Conservation (phyloP, 2,797 vertebrate genomes). For the Florisuga fusca region DNA sequence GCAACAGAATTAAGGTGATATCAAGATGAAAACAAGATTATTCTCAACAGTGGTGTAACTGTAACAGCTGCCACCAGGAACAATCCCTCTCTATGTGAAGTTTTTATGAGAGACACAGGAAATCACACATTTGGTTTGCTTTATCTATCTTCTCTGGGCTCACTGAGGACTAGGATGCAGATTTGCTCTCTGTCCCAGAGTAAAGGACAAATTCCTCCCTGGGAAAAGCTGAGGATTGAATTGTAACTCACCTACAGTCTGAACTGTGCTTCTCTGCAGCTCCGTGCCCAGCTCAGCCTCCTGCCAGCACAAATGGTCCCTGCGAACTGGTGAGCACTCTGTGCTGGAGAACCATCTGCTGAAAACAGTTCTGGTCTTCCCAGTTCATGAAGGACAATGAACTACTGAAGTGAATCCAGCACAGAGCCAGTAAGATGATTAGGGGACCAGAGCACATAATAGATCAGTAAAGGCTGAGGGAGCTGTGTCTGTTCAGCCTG, state of each 20-base stretch:
- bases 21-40: not conserved
- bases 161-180: not conserved
- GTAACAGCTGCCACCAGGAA: not conserved
- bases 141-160: not conserved
- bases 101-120: not conserved
- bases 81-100: not conserved
- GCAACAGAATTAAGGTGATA: not conserved
- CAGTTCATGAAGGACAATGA: too few species aligned
- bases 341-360: accelerated
- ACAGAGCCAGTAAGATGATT: too few species aligned
- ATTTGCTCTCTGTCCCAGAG: not conserved
- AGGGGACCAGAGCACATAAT: too few species aligned
- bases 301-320: not conserved
- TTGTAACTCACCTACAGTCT: not conserved
- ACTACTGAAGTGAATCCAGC: too few species aligned
- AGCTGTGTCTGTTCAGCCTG: too few species aligned
- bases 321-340: not conserved
- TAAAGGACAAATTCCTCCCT: not conserved
- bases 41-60: not conserved
- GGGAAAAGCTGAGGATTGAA: not conserved
- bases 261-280: not conserved
- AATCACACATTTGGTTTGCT: conserved; percentile 8
- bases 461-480: too few species aligned
- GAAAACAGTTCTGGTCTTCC: too few species aligned
- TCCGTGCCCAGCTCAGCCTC: not conserved